Percentiles rank a stretch among this genome's conserved stretches.
Evolutionary conservation across 2,797 vertebrate species (phyloP).

Genomic region (Sebastes oblongus): DNA sequence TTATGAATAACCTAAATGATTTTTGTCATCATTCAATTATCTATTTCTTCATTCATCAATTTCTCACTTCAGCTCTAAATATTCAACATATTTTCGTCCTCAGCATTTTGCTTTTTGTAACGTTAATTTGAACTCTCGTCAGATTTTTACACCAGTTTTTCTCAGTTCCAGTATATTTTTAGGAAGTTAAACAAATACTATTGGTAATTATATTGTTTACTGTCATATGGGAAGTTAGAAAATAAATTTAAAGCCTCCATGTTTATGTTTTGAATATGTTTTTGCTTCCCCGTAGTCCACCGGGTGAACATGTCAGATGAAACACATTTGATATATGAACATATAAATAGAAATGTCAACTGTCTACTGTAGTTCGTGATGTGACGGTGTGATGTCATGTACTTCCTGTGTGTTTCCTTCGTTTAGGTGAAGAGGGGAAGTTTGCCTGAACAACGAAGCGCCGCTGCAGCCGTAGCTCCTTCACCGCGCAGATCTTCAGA

Average conservation of each 20-base stretch:
- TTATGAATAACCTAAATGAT: background rate
- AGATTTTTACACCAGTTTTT: background rate
- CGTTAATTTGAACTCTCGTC: background rate
- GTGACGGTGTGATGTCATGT: background rate
- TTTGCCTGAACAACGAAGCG: slow-evolving; percentile 64
- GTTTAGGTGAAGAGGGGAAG: slow-evolving; percentile 69
- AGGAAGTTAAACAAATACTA: background rate
- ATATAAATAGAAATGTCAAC: background rate
- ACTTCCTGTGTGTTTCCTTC: slow-evolving; percentile 32
- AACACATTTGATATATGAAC: background rate
- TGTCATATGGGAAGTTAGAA: background rate
- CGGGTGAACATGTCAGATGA: background rate
- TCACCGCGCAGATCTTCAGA: slow-evolving; percentile 67
- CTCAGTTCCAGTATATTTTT: background rate
- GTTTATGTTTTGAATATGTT: background rate
- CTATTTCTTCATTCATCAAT: background rate
- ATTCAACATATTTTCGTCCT: background rate
- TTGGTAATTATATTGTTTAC: background rate
- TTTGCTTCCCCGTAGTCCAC: background rate
- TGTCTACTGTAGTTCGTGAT: background rate
- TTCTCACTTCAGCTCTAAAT: background rate
- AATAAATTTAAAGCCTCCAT: background rate
- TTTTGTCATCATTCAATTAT: background rate
- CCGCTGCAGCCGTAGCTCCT: background rate
- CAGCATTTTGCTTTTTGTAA: background rate